These are phyloP conservation scores for Augiades crinisus DNA, from an alignment of 2,888 invertebrate species.

Conservation along the genomic window DNA sequence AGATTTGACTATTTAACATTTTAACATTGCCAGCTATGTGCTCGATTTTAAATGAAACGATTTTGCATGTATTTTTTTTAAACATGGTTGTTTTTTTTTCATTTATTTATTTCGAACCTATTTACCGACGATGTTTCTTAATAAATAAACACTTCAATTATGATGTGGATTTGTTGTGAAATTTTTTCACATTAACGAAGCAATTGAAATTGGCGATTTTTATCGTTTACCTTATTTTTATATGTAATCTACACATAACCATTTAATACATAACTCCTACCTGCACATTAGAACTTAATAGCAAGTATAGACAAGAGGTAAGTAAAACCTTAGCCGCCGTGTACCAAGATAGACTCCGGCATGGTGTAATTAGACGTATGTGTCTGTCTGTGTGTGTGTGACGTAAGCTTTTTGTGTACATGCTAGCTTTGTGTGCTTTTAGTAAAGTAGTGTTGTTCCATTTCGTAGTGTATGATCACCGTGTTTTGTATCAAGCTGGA, in stretches of 20 bases:
- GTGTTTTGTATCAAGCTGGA: conserved; percentile 32
- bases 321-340: not conserved
- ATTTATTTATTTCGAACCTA: not conserved
- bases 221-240: too few relatives aligned
- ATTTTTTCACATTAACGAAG: too few relatives aligned
- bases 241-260: not conserved
- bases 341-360: too few relatives aligned
- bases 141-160: too few relatives aligned
- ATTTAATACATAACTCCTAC: not conserved
- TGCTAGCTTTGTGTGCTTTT: conserved; percentile 19
- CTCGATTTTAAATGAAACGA: not conserved
- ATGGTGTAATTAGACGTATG: not conserved
- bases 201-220: too few relatives aligned
- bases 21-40: conserved; percentile 9
- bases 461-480: not conserved
- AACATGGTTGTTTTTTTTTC: not conserved
- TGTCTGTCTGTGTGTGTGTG: not conserved
- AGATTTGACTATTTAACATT: conserved; percentile 16
- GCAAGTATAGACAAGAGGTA: not conserved
- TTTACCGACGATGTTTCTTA: too few relatives aligned
- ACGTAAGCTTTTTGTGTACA: not conserved
- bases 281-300: not conserved
- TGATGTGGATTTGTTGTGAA: too few relatives aligned
- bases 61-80: conserved; percentile 10
- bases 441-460: conserved; percentile 2